Base-by-base conservation (phyloP, 2,797 vertebrate genomes). In the Crossoptilon crossoptilon region DNA sequence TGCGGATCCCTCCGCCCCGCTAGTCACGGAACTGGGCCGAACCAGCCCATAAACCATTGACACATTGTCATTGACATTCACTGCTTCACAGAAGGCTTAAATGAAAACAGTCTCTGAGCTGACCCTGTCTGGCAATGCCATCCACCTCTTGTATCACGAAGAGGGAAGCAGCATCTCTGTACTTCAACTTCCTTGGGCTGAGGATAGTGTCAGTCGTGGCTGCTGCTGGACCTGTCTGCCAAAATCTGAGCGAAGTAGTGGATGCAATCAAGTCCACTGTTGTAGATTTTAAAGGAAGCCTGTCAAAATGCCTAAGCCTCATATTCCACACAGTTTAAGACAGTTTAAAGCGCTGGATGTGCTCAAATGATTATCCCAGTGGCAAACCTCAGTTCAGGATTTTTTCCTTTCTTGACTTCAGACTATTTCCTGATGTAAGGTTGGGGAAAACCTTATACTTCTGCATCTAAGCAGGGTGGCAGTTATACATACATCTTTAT, bases 301-400 rank as follows among this genome's bases (percentile, higher is more conserved):
- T 94, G 91, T 93, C 92, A 90, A 89, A 93, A 53, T 86, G 73
- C 23, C 80, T 88, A 39, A 89, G 14, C 51, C 48, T 96, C 77
- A 68, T 67, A 74, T 69, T 90, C 96, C 58, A 77, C 5, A 1
- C 37, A 86, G 8, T 75, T 91, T 84, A 70, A 87, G 79, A 58
- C 79, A 76, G 67, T 84, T 91, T 67, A 86, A 86, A 92, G 63
- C 23, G 31, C 35, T 60, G 67, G 55, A 62, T 83, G 13, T 66
- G 69, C 78, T 91, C 82, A 74, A 33, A n/a, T 86, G 31, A 60
- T 89, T 92, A 81, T 71, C 13, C 60, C 46, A 3, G 0, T 88
- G 63, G 70, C 43, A 83, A 72, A 88, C 73, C 27, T 84, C 51
- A 69, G 31, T 81, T 91, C 29, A 72, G 63, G 66, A 75, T 86